Evolutionary conservation across 2,113 vertebrate species (phyloP).

Genomic region (Sminthopsis crassicaudata): DNA sequence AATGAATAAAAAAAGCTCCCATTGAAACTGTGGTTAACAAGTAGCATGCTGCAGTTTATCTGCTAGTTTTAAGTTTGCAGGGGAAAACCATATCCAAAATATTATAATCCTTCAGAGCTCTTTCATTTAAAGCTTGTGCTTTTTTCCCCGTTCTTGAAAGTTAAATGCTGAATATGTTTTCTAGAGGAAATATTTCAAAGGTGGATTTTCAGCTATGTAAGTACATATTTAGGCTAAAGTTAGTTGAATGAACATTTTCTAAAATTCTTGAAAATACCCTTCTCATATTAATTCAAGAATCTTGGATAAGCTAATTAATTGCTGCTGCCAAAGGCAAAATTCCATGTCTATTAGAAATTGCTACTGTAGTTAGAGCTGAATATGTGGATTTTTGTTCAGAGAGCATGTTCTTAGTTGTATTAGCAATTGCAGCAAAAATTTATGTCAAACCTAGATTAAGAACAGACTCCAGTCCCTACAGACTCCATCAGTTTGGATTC

Average conservation of each 20-base stretch:
- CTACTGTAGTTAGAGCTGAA: conserved; percentile 17
- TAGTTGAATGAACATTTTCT: not conserved
- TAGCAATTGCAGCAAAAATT: conserved; percentile 9
- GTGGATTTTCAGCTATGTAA: not conserved
- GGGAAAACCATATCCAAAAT: not conserved
- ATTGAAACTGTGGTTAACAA: not conserved
- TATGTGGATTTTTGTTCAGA: conserved; percentile 2
- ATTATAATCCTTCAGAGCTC: not conserved
- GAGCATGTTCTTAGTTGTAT: conserved; percentile 23
- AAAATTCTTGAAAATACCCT: conserved; percentile 16
- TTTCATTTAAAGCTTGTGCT: not conserved
- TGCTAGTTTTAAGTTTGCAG: not conserved
- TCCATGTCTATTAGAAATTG: conserved; percentile 11
- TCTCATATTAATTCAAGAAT: conserved; percentile 22
- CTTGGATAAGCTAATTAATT: conserved; percentile 1
- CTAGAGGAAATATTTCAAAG: conserved; percentile 2
- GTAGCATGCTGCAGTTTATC: not conserved
- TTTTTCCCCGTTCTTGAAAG: not conserved
- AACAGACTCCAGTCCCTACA: not conserved
- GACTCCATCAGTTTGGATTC: conserved; percentile 19
- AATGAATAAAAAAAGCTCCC: not conserved
- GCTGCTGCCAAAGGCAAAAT: not conserved
- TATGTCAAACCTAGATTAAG: not conserved
- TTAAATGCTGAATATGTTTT: not conserved
- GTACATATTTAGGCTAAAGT: not conserved